Conservation (phyloP, 2,113 vertebrate species). For the Neoarius graeffei region DNA sequence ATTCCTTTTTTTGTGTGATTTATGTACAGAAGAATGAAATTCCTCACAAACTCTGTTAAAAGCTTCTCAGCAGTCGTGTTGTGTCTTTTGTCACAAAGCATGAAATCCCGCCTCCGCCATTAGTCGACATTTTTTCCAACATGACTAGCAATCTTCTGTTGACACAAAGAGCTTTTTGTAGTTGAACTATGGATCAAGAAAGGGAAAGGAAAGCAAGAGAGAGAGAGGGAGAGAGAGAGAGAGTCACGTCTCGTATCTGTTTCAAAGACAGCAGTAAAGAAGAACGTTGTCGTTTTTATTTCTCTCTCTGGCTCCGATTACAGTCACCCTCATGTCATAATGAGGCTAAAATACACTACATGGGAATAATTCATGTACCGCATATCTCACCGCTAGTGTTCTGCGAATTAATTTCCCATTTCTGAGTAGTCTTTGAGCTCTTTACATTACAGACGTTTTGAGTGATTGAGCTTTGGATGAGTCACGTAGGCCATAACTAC, state of each 20-base stretch:
- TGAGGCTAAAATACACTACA: slow-evolving; percentile 32
- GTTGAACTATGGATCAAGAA: slow-evolving; percentile 5
- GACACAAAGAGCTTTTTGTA: slow-evolving; percentile 52
- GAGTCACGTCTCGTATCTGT: slow-evolving; percentile 28
- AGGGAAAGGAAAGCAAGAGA: neutral
- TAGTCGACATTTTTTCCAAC: slow-evolving; percentile 33
- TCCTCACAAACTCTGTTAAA: slow-evolving; percentile 20
- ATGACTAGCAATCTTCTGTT: slow-evolving; percentile 45
- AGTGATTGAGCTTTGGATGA: slow-evolving; percentile 21
- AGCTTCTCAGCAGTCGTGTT: slow-evolving; percentile 18
- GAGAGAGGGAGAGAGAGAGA: neutral
- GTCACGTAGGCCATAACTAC: slow-evolving; percentile 32
- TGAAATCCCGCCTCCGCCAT: slow-evolving; percentile 28
- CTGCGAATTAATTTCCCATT: slow-evolving; percentile 41
- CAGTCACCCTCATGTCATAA: slow-evolving; percentile 11
- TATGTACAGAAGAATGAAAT: neutral
- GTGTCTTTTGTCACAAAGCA: slow-evolving; percentile 23
- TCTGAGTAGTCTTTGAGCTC: slow-evolving; percentile 3
- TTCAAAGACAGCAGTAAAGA: neutral
- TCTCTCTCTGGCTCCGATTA: slow-evolving; percentile 33
- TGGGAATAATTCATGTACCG: slow-evolving; percentile 29
- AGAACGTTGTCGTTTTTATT: neutral
- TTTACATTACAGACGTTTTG: slow-evolving; percentile 8
- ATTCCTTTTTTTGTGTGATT: neutral
- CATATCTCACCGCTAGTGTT: slow-evolving; percentile 6